A percentile compares a stretch with the other conserved stretches of the same genome.
phyloP scores from a whole-genome alignment of 2,797 vertebrate species.

The Syngnathus acus region DNA sequence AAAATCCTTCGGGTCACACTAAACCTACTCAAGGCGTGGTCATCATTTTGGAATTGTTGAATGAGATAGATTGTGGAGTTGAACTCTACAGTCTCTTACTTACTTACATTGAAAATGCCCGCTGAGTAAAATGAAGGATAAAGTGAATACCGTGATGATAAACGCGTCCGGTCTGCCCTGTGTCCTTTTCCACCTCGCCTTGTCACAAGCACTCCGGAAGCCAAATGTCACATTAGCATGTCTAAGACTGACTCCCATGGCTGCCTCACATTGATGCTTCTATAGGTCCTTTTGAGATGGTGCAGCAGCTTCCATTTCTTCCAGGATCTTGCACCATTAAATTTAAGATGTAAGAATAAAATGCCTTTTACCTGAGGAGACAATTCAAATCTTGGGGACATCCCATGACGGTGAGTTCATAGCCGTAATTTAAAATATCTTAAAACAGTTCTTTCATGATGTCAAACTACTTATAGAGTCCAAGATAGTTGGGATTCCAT shows the following conservation, averaged over 20 bases:
- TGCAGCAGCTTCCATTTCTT: slow-evolving; percentile 16
- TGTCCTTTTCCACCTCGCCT: slow-evolving; percentile 56
- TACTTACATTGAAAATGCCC: background rate
- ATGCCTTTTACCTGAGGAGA: background rate
- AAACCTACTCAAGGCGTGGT: too few relatives aligned
- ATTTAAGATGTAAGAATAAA: background rate
- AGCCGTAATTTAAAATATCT: too few relatives aligned
- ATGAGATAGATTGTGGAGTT: background rate
- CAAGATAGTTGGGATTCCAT: background rate
- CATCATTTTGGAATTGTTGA: background rate
- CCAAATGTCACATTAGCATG: slow-evolving; percentile 74
- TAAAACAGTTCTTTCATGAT: too few relatives aligned
- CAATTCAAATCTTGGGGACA: background rate
- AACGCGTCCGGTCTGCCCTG: slow-evolving; percentile 30
- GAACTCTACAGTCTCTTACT: background rate
- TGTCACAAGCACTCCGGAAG: slow-evolving; percentile 50
- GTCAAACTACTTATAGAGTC: background rate
- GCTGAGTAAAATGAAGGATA: slow-evolving; percentile 14
- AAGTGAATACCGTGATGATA: slow-evolving; percentile 27
- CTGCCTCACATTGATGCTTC: slow-evolving; percentile 38
- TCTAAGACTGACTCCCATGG: slow-evolving; percentile 30
- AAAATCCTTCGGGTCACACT: background rate
- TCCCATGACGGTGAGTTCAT: background rate
- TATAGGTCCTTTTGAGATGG: slow-evolving; percentile 38
- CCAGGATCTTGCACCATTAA: background rate